Base-by-base conservation (phyloP, 2,113 vertebrate genomes). In the Heteronetta atricapilla region DNA sequence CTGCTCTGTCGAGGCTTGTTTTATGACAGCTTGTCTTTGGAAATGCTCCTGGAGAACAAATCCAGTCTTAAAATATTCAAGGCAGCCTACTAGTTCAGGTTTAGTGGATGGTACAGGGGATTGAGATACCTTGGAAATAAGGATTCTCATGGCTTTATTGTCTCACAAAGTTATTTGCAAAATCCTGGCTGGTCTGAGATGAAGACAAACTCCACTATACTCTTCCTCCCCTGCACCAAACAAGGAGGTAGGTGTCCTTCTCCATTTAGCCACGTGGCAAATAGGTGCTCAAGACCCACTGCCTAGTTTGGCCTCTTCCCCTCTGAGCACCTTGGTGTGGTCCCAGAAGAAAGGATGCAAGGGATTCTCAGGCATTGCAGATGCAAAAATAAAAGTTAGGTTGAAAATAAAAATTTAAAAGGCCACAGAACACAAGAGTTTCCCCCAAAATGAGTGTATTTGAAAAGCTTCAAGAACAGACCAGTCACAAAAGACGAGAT, bases 61-160 rank as follows among this genome's bases (percentile, higher is more conserved):
- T 16, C 22, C 16, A 31, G 1, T 15, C 17, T 63, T 50, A 46
- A 52, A 73, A 14, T 7, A 28, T 53, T 46, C 70, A 52, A 77
- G 20, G 20, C 40, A 56, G 34, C 17, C 44, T 25, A 22, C 15
- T 66, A 20, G 8, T 9, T 76, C 60, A 40, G 12, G 6, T 14
- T 33, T 5, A 76, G 33, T 1, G 1, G 16, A 34, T 55, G 16
- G 2, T 16, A 28, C 5, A 46, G 1, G 6, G 44, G 20, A 33
- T 23, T 33, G n/a, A 59, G 19, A 48, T 1, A 50, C 4, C 33
- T 48, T 46, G 50, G 28, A 60, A 76, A 26, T 3, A 60, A 44
- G 46, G 8, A 48, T 21, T 34, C 2, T 1, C 42, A 60, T 0
- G 0, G 50, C 25, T 60, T 78, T 18, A 73, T 10, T 2, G 6